These are phyloP conservation scores for Oryzias dopingdopingensis DNA, from an alignment of 2,797 vertebrate genomes.

Conservation along the genomic window DNA sequence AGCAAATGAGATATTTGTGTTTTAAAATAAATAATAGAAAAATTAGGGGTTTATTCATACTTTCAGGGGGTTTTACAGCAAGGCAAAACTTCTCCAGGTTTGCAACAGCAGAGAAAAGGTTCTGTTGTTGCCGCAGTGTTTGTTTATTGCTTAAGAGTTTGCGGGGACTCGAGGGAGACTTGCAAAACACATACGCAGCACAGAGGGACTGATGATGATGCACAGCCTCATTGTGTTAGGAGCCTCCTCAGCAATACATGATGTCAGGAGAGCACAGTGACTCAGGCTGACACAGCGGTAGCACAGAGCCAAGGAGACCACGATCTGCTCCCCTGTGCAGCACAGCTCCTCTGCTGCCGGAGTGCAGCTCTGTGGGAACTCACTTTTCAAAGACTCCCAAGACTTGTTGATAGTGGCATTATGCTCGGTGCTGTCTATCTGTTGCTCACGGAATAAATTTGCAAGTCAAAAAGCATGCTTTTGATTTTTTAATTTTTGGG, in stretches of 20 bases:
- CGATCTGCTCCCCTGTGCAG: constrained; percentile 40
- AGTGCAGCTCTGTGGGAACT: constrained; percentile 12
- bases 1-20: no score
- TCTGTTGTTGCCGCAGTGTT: constrained; percentile 63
- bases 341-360: constrained; percentile 26
- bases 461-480: constrained; percentile 17
- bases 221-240: constrained; percentile 48
- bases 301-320: constrained; percentile 25
- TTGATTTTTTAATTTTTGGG: no score
- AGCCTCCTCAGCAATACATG: constrained; percentile 66
- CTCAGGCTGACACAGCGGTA: constrained; percentile 70
- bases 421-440: constrained; percentile 16
- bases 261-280: constrained; percentile 61
- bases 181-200: constrained; percentile 14
- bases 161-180: constrained; percentile 43
- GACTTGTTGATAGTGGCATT: constrained; percentile 16
- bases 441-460: constrained; percentile 17
- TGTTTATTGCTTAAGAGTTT: constrained; percentile 55
- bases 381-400: constrained; percentile 11
- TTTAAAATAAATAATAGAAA: no score
- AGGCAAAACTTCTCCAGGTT: constrained; percentile 19
- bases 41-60: no score
- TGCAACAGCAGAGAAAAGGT: constrained; percentile 17
- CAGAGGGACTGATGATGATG: constrained; percentile 66
- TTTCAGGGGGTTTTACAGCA: not conserved